phyloP scores from a whole-genome alignment of 2,888 invertebrate species.

The Heliconius erato region DNA sequence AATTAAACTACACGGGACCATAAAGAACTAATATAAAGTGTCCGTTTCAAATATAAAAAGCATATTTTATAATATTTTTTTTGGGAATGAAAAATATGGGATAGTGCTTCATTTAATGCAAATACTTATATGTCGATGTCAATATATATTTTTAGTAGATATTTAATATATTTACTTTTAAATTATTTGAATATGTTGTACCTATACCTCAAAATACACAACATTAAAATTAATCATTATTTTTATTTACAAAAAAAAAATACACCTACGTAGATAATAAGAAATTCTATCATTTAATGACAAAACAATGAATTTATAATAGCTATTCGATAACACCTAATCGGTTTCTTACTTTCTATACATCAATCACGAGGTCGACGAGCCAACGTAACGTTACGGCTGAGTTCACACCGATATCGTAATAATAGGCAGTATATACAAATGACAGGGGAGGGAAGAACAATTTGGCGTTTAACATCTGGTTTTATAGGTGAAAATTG shows the following conservation, averaged over 20 bases:
- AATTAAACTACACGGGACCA: too few species aligned
- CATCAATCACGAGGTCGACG: slow-evolving; percentile 73
- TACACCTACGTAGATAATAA: slow-evolving; percentile 13
- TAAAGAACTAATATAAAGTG: too few species aligned
- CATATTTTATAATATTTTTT: too few species aligned
- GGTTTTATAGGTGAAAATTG: slow-evolving; percentile 4
- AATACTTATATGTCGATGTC: too few species aligned
- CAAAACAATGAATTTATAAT: slow-evolving; percentile 56
- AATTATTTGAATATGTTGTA: not conserved
- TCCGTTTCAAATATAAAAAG: not conserved
- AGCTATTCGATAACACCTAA: slow-evolving; percentile 61
- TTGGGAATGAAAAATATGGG: not conserved
- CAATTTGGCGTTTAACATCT: slow-evolving; percentile 49
- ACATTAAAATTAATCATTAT: too few species aligned
- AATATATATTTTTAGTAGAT: not conserved
- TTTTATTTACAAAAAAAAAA: too few species aligned
- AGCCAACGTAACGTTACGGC: slow-evolving; percentile 67
- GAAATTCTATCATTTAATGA: slow-evolving; percentile 39
- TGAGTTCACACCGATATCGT: slow-evolving; percentile 71
- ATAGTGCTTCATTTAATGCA: not conserved
- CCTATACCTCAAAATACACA: not conserved
- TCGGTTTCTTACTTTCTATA: slow-evolving; percentile 76
- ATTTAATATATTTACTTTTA: not conserved
- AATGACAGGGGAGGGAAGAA: slow-evolving; percentile 66
- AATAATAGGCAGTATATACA: slow-evolving; percentile 62